phyloP scores from a whole-genome alignment of 2,888 invertebrate species.

The Tetheella fluctuosa region DNA sequence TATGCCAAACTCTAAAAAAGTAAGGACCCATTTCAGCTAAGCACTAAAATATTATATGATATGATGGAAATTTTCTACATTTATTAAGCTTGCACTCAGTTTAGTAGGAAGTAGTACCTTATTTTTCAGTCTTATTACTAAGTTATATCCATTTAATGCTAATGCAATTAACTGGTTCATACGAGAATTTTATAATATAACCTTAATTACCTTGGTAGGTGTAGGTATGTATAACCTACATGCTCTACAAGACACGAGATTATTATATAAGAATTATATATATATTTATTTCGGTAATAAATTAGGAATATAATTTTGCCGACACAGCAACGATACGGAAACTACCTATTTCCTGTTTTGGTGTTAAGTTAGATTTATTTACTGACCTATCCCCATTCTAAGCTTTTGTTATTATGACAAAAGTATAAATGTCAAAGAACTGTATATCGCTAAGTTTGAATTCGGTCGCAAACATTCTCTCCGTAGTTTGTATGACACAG shows the following conservation, averaged over 20 bases:
- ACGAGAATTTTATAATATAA: background rate
- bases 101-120: background rate
- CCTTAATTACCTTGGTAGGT: background rate
- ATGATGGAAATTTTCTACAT: background rate
- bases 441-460: slow-evolving; percentile 15
- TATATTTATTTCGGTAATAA: no score
- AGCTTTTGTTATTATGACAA: background rate
- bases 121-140: background rate
- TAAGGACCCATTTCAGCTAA: slow-evolving; percentile 18
- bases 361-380: background rate
- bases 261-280: no score
- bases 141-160: background rate
- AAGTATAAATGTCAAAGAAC: background rate
- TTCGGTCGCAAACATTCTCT: slow-evolving; percentile 30
- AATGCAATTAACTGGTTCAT: background rate
- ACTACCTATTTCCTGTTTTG: background rate
- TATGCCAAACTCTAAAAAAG: slow-evolving; percentile 25
- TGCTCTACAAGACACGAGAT: no score
- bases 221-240: no score
- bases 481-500: slow-evolving; percentile 39
- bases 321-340: no score
- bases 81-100: background rate
- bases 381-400: background rate
- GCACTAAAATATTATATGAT: background rate
- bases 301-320: no score